Evolutionary conservation across 2,797 vertebrate species (phyloP).

Genomic region (Varecia variegata): DNA sequence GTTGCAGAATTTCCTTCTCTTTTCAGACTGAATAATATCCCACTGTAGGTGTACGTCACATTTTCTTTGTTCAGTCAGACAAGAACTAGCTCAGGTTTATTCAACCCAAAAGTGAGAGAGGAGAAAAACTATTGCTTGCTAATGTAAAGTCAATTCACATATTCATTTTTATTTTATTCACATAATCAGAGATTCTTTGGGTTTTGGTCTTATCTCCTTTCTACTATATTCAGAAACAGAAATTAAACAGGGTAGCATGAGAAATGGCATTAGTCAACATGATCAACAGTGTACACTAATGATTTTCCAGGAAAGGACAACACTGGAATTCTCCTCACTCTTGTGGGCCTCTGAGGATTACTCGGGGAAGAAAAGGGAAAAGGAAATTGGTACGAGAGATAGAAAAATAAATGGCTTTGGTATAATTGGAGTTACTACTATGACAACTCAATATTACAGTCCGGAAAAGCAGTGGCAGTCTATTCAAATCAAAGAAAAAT

Average conservation of each 20-base stretch:
- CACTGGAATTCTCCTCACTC: neutral
- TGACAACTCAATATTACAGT: neutral
- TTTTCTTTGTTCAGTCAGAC: constrained; percentile 32
- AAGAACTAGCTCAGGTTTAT: constrained; percentile 70
- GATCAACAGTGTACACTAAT: constrained; percentile 26
- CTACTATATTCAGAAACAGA: constrained; percentile 43
- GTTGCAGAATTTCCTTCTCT: neutral
- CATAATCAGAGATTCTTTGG: constrained; percentile 18
- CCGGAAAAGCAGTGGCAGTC: neutral
- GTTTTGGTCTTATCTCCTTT: constrained; percentile 39
- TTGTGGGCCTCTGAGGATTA: neutral
- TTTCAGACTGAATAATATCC: neutral
- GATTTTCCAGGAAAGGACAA: neutral
- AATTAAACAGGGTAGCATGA: constrained; percentile 55
- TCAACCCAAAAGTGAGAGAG: constrained; percentile 58
- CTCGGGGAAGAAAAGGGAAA: neutral
- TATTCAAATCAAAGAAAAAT: neutral
- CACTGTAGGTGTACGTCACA: neutral
- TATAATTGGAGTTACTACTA: neutral
- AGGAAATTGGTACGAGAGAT: neutral
- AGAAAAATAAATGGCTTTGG: neutral
- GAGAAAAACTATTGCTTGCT: constrained; percentile 63
- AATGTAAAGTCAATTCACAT: constrained; percentile 47
- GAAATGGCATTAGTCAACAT: neutral
- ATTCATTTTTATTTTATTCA: constrained; percentile 58